Conservation (phyloP, 1,140 invertebrate species). For the Carposina sasakii region DNA sequence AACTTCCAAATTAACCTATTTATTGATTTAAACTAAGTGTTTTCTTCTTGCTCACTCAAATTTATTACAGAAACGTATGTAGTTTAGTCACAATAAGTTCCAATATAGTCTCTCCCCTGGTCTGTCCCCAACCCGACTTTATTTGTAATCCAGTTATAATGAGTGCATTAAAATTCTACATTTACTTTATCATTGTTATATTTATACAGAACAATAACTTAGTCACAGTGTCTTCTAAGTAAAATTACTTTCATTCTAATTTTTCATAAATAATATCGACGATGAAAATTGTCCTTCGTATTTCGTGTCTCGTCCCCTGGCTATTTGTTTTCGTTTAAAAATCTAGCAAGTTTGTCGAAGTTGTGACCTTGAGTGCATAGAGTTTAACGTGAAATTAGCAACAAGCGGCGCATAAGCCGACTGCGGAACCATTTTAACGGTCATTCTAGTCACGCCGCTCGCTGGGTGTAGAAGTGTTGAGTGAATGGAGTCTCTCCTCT, state of each 20-base stretch:
- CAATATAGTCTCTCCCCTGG: conserved; percentile 19
- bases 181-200: conserved; percentile 14
- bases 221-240: conserved; percentile 18
- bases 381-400: conserved; percentile 18
- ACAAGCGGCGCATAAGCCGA: conserved; percentile 15
- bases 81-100: conserved; percentile 15
- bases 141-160: conserved; percentile 17
- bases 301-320: conserved; percentile 23
- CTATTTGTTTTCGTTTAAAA: conserved; percentile 21
- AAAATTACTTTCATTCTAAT: conserved; percentile 20
- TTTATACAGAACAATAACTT: conserved; percentile 15
- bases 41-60: conserved; percentile 8
- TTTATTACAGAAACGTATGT: conserved; percentile 11
- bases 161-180: conserved; percentile 12
- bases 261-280: conserved; percentile 21
- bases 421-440: conserved; percentile 13
- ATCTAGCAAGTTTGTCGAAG: conserved; percentile 11
- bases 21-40: conserved; percentile 7
- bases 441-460: conserved; percentile 15
- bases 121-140: conserved; percentile 19
- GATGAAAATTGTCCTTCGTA: conserved; percentile 18
- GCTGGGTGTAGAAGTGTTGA: conserved; percentile 18
- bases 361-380: conserved; percentile 16
- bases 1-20: conserved; percentile 8
- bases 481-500: conserved; percentile 19